These are phyloP conservation scores for Scolopax rusticola DNA, from an alignment of 2,797 vertebrate species.

Conservation along the genomic window DNA sequence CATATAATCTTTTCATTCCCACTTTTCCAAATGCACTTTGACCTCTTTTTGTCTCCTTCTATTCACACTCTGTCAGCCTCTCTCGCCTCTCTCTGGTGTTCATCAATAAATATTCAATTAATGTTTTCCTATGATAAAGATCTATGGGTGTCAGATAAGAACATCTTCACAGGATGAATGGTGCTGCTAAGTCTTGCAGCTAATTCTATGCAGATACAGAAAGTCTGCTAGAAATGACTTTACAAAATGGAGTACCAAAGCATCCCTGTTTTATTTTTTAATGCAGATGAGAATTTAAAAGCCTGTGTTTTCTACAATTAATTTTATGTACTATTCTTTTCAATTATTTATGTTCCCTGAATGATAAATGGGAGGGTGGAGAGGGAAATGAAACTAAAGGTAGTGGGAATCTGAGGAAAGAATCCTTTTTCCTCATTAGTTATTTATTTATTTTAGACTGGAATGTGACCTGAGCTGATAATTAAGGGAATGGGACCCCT, in stretches of 20 bases:
- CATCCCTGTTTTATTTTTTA: conserved; percentile 51
- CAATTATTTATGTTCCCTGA: conserved; percentile 70
- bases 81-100: neutral
- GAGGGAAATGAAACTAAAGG: neutral
- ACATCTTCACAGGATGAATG: conserved; percentile 56
- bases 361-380: conserved; percentile 52
- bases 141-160: conserved; percentile 45
- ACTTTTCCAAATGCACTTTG: neutral
- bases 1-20: neutral
- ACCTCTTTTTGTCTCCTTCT: neutral
- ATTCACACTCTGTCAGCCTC: neutral
- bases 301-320: conserved; percentile 71
- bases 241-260: conserved; percentile 37
- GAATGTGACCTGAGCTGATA: neutral
- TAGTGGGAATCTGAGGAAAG: conserved; percentile 13
- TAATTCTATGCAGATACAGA: conserved; percentile 56
- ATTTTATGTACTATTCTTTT: conserved; percentile 74
- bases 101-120: conserved; percentile 67
- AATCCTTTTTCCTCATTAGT: neutral
- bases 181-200: conserved; percentile 20
- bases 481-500: neutral
- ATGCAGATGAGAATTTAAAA: conserved; percentile 73
- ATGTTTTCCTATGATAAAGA: conserved; percentile 58
- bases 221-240: conserved; percentile 48
- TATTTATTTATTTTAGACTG: conserved; percentile 59